These are phyloP conservation scores for Polymixis lichenea DNA, from an alignment of 2,888 invertebrate species.

Conservation along the genomic window DNA sequence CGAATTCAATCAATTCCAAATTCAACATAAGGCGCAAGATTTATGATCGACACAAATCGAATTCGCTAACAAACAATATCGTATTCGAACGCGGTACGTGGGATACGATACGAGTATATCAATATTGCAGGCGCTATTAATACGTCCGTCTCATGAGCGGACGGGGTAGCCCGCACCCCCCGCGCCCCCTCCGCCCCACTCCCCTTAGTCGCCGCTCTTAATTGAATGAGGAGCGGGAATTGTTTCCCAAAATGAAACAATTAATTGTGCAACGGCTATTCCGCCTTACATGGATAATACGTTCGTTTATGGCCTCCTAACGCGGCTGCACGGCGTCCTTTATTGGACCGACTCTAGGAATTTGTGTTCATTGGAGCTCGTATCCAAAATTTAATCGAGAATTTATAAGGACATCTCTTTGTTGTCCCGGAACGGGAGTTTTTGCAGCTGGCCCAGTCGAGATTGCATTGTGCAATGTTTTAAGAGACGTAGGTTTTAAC, in stretches of 20 bases:
- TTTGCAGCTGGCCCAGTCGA: constrained; percentile 83
- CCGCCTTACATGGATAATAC: constrained; percentile 91
- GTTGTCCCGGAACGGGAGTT: constrained; percentile 81
- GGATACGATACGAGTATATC: constrained; percentile 89
- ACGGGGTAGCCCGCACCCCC: constrained; percentile 76
- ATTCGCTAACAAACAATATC: constrained; percentile 90
- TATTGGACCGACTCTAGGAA: constrained; percentile 90
- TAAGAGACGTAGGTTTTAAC: constrained; percentile 79
- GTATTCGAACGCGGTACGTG: constrained; percentile 88
- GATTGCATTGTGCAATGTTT: constrained; percentile 80
- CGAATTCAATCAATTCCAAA: constrained; percentile 88
- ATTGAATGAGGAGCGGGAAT: constrained; percentile 91
- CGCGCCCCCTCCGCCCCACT: constrained; percentile 72
- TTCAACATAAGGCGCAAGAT: constrained; percentile 90
- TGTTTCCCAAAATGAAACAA: constrained; percentile 91
- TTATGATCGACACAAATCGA: constrained; percentile 91
- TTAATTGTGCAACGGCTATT: constrained; percentile 91
- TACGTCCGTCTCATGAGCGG: constrained; percentile 90
- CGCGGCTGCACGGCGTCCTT: constrained; percentile 90
- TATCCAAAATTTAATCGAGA: constrained; percentile 90
- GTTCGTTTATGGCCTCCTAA: constrained; percentile 91
- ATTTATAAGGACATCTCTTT: constrained; percentile 88
- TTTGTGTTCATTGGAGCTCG: constrained; percentile 90
- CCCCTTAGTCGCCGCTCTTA: constrained; percentile 89
- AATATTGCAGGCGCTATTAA: constrained; percentile 91